Evolutionary conservation across 2,888 invertebrate species (phyloP), one percentile per base, ranked within the genome.

Genomic region (Folsomia manolachei): DNA sequence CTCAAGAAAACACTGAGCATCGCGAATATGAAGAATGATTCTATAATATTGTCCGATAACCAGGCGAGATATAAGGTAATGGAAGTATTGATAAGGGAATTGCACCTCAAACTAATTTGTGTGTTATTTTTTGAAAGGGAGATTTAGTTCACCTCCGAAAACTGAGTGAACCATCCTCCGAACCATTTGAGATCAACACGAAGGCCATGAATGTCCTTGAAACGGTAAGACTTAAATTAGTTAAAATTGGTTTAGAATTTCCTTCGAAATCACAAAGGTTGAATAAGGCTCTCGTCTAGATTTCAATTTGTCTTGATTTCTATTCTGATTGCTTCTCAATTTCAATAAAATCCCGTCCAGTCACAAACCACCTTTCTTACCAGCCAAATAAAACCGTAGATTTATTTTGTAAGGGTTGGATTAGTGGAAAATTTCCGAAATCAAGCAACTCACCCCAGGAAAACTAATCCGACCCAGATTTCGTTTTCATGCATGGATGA

Each of bases 81-180:
- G 21, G 21, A 11, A 60, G 9, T 60, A n/a, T 4, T 60, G 39
- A 39, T 4, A 39, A 39, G 14, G 39, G 4, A 39, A 14, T 39
- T 39, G 14, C 39, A 4, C 39, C 39, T 39, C 39, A 14, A 14
- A 39, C 39, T 39, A 39, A 39, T 14, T 39, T 4, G 39, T 53
- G 24, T 25, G 53, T 64, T 19, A 56, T 56, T 26, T 51, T 9
- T 21, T 60, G 84, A 39, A 86, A 93, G 93, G 95, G 95, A 0
- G 95, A 96, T 83, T 86, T 95, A 76, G 95, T 96, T 21, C 93
- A 93, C 83, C 87, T 95, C 82, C 94, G 93, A 84, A 90, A 91
- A 82, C 86, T 95, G 70, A 63, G 26, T n/a, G 26, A 68, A 9
- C 11, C 88, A 71, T 82, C 82, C 61, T 83, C 85, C 73, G 85